Conservation (phyloP, 2,888 invertebrate genomes). For the Macrophya annulata region DNA sequence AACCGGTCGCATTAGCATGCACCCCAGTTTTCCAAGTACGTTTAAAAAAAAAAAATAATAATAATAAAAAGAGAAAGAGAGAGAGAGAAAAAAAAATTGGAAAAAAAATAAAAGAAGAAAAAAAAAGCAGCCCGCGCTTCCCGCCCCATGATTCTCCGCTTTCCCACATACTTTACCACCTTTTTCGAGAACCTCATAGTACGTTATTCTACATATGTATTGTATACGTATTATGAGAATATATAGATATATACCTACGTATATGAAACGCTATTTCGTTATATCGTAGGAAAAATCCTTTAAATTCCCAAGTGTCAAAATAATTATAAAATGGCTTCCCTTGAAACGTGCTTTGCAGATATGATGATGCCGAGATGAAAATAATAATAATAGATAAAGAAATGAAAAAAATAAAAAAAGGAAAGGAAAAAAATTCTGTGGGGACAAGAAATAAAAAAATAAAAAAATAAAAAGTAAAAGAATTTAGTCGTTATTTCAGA, state of each 20-base stretch:
- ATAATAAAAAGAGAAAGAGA: not conserved
- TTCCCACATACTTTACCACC: slow-evolving; percentile 29
- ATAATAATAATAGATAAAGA: not conserved
- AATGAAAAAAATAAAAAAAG: not conserved
- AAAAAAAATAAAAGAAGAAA: not conserved
- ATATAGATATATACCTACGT: not conserved
- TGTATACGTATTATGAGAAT: no score
- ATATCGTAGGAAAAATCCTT: slow-evolving; percentile 60
- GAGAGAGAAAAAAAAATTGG: not conserved
- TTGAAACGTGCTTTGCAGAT: slow-evolving; percentile 17
- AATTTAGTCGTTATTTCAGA: slow-evolving; percentile 21
- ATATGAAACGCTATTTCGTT: not conserved
- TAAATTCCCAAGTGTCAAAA: slow-evolving; percentile 72
- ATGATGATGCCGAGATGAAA: not conserved
- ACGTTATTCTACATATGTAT: slow-evolving; percentile 3
- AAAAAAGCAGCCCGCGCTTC: not conserved
- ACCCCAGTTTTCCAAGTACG: slow-evolving; percentile 62
- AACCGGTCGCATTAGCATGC: slow-evolving; percentile 65
- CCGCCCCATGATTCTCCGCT: slow-evolving; percentile 41
- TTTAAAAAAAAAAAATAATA: not conserved
- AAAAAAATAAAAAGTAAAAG: not conserved
- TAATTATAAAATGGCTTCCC: slow-evolving; percentile 72
- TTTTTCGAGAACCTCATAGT: slow-evolving; percentile 20
- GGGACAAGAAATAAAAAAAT: not conserved
- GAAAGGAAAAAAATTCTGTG: no score